Evolutionary conservation across 2,113 vertebrate genomes (phyloP).

Genomic region (Aythya baeri): DNA sequence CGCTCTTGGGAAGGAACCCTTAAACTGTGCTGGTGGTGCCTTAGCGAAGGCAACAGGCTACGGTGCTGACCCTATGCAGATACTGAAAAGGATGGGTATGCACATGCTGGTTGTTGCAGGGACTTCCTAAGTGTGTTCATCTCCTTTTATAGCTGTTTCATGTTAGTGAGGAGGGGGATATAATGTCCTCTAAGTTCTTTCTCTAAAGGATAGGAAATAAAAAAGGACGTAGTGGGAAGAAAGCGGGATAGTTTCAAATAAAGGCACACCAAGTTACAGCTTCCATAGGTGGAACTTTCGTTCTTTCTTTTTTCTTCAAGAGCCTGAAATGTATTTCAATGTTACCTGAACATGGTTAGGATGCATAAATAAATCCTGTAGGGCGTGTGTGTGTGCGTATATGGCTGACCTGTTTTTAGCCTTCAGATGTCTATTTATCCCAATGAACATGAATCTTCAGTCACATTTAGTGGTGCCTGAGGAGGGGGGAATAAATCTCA

Average conservation of each 20-base stretch:
- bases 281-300: not conserved
- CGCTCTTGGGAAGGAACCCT: conserved; percentile 33
- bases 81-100: not conserved
- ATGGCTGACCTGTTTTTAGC: conserved; percentile 50
- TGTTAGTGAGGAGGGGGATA: not conserved
- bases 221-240: rapidly evolving
- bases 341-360: not conserved
- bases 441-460: conserved; percentile 1
- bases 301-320: not conserved
- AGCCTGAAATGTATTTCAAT: not conserved
- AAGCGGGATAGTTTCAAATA: not conserved
- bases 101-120: not conserved
- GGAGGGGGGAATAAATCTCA: conserved; percentile 32
- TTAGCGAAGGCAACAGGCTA: conserved; percentile 13
- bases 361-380: not conserved
- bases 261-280: not conserved
- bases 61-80: not conserved
- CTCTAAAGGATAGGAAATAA: not conserved
- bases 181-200: not conserved
- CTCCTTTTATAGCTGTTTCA: not conserved
- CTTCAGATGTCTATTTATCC: conserved; percentile 41
- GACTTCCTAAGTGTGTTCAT: not conserved
- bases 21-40: not conserved
- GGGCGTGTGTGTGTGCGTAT: rapidly evolving
- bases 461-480: not conserved